Base-by-base conservation (phyloP, 2,113 vertebrate species). In the Polypterus bichir region DNA sequence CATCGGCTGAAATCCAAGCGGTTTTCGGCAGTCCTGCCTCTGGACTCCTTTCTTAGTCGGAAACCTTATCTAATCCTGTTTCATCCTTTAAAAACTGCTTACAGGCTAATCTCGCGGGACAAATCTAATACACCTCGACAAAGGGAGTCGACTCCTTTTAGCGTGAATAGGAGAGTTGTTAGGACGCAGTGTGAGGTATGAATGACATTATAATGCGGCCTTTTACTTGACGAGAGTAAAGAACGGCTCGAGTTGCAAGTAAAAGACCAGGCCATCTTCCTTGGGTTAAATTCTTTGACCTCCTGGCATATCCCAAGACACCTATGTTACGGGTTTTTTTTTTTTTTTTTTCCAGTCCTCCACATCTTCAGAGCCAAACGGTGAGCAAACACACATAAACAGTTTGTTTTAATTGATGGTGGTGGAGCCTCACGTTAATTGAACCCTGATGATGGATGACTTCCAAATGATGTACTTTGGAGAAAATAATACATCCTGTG, bases 121-220 rank as follows among this genome's bases (percentile, higher is more conserved):
- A 86, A 84, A 92, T 93, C 85, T 86, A 89, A 89, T 86, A 90
- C 88, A 86, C 82, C 76, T 82, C 82, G 87, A 89, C 81, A 85
- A 89, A 81, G 67, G 79, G 74, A 88, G 88, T 89, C 83, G 83
- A 88, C 78, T 77, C 78, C 66, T 86, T 88, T 89, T 85, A 82
- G 76, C 71, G 71, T 91, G 80, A 84, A 86, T 79, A 73, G 77
- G 74, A 71, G 73, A 79, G 83, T 84, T 88, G 83, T 86, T 81
- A 80, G 79, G 74, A 84, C 75, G 81, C 75, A 75, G 84, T n/a
- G 70, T 82, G 82, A 88, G 76, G 79, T 83, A 84, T 77, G 77
- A 86, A 83, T 85, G 80, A 83, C 79, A 75, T 80, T 81, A 85
- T 82, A 87, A 85, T 84, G 76, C 75, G 68, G 69, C 70, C 77